phyloP scores from a whole-genome alignment of 2,797 vertebrate genomes.

The Salmo trutta region DNA sequence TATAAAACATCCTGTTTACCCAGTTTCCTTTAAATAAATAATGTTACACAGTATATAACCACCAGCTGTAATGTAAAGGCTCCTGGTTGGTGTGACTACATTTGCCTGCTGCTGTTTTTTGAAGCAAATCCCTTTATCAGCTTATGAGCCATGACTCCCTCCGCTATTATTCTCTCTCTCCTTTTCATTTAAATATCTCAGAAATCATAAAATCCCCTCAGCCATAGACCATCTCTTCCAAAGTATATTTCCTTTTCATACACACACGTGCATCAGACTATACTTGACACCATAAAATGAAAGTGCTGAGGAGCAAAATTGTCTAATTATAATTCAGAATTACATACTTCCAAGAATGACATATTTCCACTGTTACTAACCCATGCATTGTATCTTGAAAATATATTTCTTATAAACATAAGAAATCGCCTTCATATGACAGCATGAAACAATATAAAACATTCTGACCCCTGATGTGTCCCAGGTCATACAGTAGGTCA shows the following conservation, averaged over 20 bases:
- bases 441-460: neutral
- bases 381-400: neutral
- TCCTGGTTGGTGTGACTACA: conserved; percentile 35
- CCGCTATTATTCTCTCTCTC: conserved; percentile 1
- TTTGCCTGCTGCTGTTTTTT: conserved; percentile 50
- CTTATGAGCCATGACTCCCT: conserved; percentile 20
- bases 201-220: conserved; percentile 77
- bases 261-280: conserved; percentile 63
- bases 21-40: conserved; percentile 40
- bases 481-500: too few relatives aligned
- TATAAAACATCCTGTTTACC: conserved; percentile 29
- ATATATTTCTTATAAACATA: too few relatives aligned
- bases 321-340: conserved; percentile 54
- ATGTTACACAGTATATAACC: conserved; percentile 23
- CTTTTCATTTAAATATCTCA: conserved; percentile 71
- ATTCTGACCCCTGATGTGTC: neutral
- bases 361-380: neutral
- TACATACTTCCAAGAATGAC: neutral
- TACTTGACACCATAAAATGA: conserved; percentile 46
- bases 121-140: conserved; percentile 60
- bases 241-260: conserved; percentile 65
- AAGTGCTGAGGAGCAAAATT: conserved; percentile 66
- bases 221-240: conserved; percentile 71
- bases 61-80: conserved; percentile 36
- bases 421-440: neutral